Percentiles rank a stretch among this genome's conserved stretches.
Conservation (phyloP, 2,888 invertebrate species). For the Sepiola atlantica region DNA sequence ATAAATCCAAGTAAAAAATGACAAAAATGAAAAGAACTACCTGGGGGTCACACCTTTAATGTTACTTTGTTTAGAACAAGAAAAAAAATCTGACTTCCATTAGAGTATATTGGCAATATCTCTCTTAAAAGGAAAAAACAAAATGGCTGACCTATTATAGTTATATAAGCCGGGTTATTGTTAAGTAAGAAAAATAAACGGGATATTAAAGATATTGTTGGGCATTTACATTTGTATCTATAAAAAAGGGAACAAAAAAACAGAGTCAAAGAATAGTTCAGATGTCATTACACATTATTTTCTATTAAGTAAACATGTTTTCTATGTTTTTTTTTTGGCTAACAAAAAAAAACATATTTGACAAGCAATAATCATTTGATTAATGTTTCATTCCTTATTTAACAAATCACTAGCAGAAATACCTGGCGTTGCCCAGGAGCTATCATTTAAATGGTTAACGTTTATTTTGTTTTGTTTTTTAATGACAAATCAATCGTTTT, state of each 20-base stretch:
- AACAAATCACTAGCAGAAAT: neutral
- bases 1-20: neutral
- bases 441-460: too few species aligned
- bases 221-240: neutral
- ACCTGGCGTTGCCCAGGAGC: too few species aligned
- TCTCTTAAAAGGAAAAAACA: neutral
- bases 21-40: neutral
- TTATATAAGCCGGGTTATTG: neutral
- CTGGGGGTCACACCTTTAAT: conserved; percentile 11
- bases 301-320: neutral
- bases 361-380: neutral
- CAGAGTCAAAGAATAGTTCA: neutral
- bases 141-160: neutral
- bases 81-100: neutral
- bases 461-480: too few species aligned
- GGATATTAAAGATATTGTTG: neutral
- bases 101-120: neutral
- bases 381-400: neutral
- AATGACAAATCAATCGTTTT: too few species aligned
- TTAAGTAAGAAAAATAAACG: neutral
- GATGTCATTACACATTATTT: neutral
- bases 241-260: neutral
- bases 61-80: neutral
- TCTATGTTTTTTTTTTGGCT: neutral
- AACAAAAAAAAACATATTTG: neutral